These are phyloP conservation scores for Amblyteles armatorius DNA, from an alignment of 2,888 invertebrate genomes.

Conservation along the genomic window DNA sequence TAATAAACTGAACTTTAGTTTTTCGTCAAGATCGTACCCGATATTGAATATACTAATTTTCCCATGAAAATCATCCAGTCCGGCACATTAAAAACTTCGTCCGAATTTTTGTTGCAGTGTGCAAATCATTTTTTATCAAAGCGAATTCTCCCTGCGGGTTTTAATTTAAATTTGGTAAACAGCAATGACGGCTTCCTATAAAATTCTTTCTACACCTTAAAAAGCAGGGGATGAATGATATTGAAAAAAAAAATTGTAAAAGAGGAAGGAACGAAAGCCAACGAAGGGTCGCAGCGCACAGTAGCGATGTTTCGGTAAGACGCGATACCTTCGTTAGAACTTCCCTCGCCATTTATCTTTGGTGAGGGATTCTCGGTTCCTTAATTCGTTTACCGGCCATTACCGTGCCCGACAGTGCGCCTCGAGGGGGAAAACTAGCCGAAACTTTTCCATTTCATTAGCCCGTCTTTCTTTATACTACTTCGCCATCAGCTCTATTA, in stretches of 20 bases:
- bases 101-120: too few relatives aligned
- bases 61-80: too few relatives aligned
- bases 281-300: slow-evolving; percentile 14
- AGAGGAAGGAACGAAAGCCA: not conserved
- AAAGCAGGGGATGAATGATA: slow-evolving; percentile 1
- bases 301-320: slow-evolving; percentile 45
- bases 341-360: slow-evolving; percentile 72
- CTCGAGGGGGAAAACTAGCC: slow-evolving; percentile 71
- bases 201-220: not conserved
- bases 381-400: slow-evolving; percentile 83
- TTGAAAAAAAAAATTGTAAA: not conserved
- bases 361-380: slow-evolving; percentile 78
- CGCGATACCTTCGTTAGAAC: slow-evolving; percentile 76
- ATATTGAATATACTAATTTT: too few relatives aligned
- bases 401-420: slow-evolving; percentile 69
- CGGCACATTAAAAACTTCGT: too few relatives aligned
- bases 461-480: slow-evolving; percentile 71
- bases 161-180: too few relatives aligned
- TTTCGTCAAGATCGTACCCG: too few relatives aligned
- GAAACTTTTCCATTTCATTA: slow-evolving; percentile 84
- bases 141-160: too few relatives aligned
- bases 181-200: too few relatives aligned
- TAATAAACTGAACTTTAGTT: too few relatives aligned
- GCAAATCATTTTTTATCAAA: too few relatives aligned
- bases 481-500: slow-evolving; percentile 80